phyloP scores from a whole-genome alignment of 2,113 vertebrate species.

The Sturnus vulgaris region DNA sequence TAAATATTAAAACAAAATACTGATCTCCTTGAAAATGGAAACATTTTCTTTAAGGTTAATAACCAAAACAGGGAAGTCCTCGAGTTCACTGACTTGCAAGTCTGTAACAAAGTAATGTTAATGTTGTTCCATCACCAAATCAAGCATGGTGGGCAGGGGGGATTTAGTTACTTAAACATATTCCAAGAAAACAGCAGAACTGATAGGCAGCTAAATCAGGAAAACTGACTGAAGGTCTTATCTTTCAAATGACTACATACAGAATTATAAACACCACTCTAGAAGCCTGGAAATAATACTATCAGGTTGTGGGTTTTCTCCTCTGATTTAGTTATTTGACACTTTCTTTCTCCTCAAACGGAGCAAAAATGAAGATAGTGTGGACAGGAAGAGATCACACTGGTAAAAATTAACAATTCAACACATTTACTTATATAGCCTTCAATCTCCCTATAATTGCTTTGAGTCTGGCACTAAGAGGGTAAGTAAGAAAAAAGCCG shows the following conservation, averaged over 20 bases:
- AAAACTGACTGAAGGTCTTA: not conserved
- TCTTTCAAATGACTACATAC: not conserved
- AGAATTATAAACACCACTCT: not conserved
- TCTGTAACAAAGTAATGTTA: not conserved
- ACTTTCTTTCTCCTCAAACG: not conserved
- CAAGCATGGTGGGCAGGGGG: not conserved
- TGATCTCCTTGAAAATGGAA: not conserved
- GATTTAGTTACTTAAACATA: not conserved
- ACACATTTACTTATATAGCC: not conserved
- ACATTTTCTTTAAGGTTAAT: not conserved
- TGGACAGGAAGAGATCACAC: not conserved
- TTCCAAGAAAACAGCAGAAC: not conserved
- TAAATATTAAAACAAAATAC: not conserved
- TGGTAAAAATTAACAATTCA: not conserved
- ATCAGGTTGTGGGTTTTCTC: not conserved
- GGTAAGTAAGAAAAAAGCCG: not conserved
- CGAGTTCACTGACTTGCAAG: not conserved
- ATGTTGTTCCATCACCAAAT: not conserved
- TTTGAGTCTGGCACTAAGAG: not conserved
- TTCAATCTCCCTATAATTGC: not conserved
- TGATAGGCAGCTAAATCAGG: not conserved
- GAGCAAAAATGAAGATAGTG: not conserved
- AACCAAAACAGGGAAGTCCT: not conserved
- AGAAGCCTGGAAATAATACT: not conserved
- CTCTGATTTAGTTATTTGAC: not conserved